Base-by-base conservation (phyloP, 2,888 invertebrate species). In the Drosophila affinis region DNA sequence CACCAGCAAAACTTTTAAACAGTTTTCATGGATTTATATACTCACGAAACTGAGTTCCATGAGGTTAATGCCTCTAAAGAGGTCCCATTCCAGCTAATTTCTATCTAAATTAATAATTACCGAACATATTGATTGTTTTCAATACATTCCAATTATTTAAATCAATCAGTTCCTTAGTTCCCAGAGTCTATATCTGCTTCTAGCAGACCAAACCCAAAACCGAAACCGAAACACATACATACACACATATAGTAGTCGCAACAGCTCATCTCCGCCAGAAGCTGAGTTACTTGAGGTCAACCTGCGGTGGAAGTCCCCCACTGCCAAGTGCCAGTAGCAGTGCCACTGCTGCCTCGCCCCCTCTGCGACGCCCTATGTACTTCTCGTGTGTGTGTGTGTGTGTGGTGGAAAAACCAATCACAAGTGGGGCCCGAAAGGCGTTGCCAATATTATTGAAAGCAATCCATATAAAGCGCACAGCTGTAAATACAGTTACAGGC, bases 371-470 rank as follows among this genome's bases (percentile, higher is more conserved):
- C 39, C 39, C 39, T 56, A 60, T 49, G 32, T 52, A 58, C 2
- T 39, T 65, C 48, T 24, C 24, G 24, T 24, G 62, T 62, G 27
- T 34, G 18, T 62, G 62, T 21, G 18, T 21, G 21, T 34, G 18
- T 62, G 62, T 67, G 70, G 48, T 53, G 71, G 51, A 63, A 78
- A 84, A 83, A 86, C 84, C 84, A 84, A 84, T 84, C 34, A 77
- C 73, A 71, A 61, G 52, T 63, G 44, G 62, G 39, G 57, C 62
- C 65, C 71, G 71, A 86, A 88, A 89, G 87, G 87, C 89, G 87
- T 88, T 89, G 78, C 87, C 88, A 87, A 88, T 88, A 89, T 72
- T 88, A 88, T 88, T 82, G 87, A 88, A 88, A 85, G 77, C 85
- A 84, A 89, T 89, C 80, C 77, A 88, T 79, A 77, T 57, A 75